Evolutionary conservation across 2,113 vertebrate genomes (phyloP).

Genomic region (Gulo gulo): DNA sequence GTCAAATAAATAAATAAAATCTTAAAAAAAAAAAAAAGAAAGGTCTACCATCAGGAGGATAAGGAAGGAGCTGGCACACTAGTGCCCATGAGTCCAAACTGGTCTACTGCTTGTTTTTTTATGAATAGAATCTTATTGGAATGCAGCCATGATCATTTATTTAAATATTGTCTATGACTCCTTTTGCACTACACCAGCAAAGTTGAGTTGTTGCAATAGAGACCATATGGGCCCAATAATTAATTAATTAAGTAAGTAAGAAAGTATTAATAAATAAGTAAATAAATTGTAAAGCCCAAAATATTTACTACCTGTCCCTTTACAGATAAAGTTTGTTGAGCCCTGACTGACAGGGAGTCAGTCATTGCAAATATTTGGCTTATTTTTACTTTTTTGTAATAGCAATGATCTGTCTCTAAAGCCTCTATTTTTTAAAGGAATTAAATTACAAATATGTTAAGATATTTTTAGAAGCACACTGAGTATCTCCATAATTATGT

Average conservation of each 20-base stretch:
- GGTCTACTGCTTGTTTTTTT: not conserved
- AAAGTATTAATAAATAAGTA: no score
- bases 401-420: not conserved
- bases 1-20: no score
- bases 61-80: not conserved
- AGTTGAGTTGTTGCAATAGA: not conserved
- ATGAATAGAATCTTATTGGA: not conserved
- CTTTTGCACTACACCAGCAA: not conserved
- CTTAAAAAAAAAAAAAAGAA: no score
- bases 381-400: not conserved
- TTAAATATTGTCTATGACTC: not conserved
- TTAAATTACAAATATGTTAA: slow-evolving; percentile 33
- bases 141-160: not conserved
- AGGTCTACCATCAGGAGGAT: not conserved
- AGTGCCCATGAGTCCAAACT: not conserved
- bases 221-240: not conserved
- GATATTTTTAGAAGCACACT: not conserved
- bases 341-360: not conserved
- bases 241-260: no score
- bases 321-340: not conserved
- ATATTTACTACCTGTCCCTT: not conserved
- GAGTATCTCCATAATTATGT: not conserved
- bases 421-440: not conserved
- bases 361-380: not conserved
- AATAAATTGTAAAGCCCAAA: not conserved